Base-by-base conservation (phyloP, 64 coral and sea anemone species). In the Montipora sp. region DNA sequence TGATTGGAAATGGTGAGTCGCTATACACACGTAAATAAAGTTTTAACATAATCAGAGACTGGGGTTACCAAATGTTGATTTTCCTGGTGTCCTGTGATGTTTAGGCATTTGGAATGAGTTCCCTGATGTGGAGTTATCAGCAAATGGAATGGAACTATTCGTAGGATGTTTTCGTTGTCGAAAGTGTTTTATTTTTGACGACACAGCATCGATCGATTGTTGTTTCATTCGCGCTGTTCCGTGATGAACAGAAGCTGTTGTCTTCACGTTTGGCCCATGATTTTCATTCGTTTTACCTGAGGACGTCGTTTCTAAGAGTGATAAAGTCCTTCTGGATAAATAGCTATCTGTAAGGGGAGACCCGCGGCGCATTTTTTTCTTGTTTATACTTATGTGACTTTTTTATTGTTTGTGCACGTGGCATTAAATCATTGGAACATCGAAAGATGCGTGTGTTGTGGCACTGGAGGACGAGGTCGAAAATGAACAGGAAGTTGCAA, bases 401-500 rank as follows among this genome's bases (percentile, higher is more conserved):
- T 71, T 61, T 77, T 79, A 10, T 86, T 63, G 89, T 77, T 91
- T 92, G 83, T 84, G 77, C 91, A 98, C 95, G 95, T 98, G 95
- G 92, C 95, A 83, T 89, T 88, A 45, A 24, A 43, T 47, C 23
- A 98, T 92, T 98, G 95, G 65, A 21, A 60, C 36, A 83, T 48
- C 65, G 48, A 47, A 44, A 93, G 95, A 87, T 79, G 89, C 94
- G 58, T 90, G 81, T 78, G 97, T 96, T 71, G 73, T 90, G 67
- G 97, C 91, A 0, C 90, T 91, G 70, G 94, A 99, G 84, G 97
- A 99, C 83, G 92, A 95, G 75, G 75, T 96, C 69, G 94, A 96
- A 68, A 89, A 95, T 71, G 97, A 98, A 44, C 65, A 83, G 9
- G 94, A 93, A 71, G 59, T 73, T 65, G 89, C 93, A 47, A 70